A percentile compares a stretch with the other conserved stretches of the same genome.
phyloP scores from a whole-genome alignment of 1,140 invertebrate genomes.

The Eriocheir sinensis region DNA sequence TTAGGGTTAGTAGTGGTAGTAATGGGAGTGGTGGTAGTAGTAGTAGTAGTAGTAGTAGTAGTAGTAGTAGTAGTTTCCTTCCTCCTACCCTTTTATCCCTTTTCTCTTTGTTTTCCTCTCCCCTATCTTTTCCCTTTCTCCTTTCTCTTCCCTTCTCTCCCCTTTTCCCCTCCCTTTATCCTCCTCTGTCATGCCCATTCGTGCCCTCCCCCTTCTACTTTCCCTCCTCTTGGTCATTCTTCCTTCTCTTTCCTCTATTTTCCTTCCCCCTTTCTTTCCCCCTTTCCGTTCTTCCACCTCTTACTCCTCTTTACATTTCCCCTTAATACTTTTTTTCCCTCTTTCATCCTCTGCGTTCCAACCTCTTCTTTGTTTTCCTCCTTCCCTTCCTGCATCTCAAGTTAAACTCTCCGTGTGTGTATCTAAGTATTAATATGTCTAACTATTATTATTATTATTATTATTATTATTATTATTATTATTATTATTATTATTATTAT shows the following conservation, averaged over 20 bases:
- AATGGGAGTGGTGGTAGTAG: no score
- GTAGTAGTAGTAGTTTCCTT: no score
- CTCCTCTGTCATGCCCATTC: no score
- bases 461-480: no score
- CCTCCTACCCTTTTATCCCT: no score
- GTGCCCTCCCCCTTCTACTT: neutral
- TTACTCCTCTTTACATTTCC: neutral
- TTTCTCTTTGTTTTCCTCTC: neutral
- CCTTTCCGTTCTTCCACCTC: neutral
- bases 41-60: no score
- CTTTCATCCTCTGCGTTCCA: neutral
- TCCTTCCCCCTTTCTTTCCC: neutral
- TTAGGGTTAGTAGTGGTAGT: conserved; percentile 8
- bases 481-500: no score
- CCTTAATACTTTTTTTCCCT: neutral
- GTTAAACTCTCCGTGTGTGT: no score
- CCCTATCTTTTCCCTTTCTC: neutral
- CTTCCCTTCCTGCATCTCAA: neutral
- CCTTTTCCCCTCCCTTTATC: no score
- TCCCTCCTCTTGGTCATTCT: neutral
- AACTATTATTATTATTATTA: no score
- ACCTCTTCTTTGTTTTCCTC: neutral
- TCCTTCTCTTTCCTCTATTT: neutral
- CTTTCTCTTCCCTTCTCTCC: no score
- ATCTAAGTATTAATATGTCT: no score